Base-by-base conservation (phyloP, 2,888 invertebrate species). In the Ecliptopera silaceata region DNA sequence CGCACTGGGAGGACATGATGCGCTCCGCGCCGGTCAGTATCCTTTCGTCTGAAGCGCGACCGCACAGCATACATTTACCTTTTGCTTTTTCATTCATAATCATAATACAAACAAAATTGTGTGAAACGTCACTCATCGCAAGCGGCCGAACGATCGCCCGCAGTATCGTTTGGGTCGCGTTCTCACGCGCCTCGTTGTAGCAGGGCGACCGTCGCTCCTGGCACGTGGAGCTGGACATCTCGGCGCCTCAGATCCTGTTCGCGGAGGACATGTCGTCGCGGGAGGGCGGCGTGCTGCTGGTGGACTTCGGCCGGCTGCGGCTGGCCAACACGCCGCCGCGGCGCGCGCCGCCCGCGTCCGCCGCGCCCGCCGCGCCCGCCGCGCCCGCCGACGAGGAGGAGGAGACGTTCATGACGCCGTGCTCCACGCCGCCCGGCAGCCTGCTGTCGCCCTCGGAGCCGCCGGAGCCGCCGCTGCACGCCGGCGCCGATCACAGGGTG, bases 181-280 rank as follows among this genome's bases (percentile, higher is more conserved):
- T 8, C 1, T 36, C 18, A 10, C 31, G 5, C 6, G 32, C 15
- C n/a, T 32, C 26, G 13, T 11, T 1, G 49, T 74, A 72, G 18
- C 68, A 94, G 94, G 91, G 92, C 48, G 93, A 94, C 58, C 92
- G 96, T 3, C 94, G 94, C 15, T 93, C 94, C 12, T 98, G 98
- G 98, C 96, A 97, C 64, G 91, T 98, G 61, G 95, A 97, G 76
- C 92, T 98, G 67, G 97, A 98, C 82, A 96, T 99, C 64, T 96
- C 96, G 3, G 98, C 98, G 1, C 98, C 98, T 0, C 97, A 98
- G 81, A 96, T 99, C 64, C 93, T 98, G 69, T 93, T 98, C 63
- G 96, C 97, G 36, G 97, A 98, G 78, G 93, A 95, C 74, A 95
- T 96, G 79, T 92, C 92, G 45, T 95, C 95, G 69, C 93, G 94